Evolutionary conservation across 1,140 invertebrate genomes (phyloP).

Genomic region (Hestina assimilis): DNA sequence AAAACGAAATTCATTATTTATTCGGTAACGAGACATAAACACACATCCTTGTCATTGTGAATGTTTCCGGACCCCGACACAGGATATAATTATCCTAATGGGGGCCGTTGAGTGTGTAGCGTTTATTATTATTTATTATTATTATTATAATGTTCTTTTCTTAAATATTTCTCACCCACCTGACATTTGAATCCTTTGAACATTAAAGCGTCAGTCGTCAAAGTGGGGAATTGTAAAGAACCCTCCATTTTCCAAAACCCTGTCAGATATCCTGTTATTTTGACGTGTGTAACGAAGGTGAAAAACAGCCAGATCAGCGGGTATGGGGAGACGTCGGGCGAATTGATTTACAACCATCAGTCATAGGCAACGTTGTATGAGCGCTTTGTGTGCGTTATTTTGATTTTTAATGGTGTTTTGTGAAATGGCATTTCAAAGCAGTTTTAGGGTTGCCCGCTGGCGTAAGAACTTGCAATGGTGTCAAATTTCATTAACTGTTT

Average conservation of each 20-base stretch:
- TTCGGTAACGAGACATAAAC: too few species aligned
- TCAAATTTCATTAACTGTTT: too few species aligned
- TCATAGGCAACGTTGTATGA: slow-evolving; percentile 41
- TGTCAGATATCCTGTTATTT: slow-evolving; percentile 49
- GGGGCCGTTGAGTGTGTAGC: too few species aligned
- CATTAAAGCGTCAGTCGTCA: slow-evolving; percentile 14
- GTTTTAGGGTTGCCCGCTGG: too few species aligned
- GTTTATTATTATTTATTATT: too few species aligned
- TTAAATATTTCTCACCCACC: background rate
- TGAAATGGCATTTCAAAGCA: background rate
- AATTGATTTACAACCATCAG: slow-evolving; percentile 70
- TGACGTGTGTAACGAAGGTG: slow-evolving; percentile 71
- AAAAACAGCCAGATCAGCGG: slow-evolving; percentile 66
- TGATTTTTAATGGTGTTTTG: slow-evolving; percentile 22
- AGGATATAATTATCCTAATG: too few species aligned
- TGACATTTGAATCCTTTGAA: slow-evolving; percentile 29
- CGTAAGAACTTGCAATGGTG: too few species aligned
- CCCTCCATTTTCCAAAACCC: slow-evolving; percentile 16
- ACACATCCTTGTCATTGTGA: too few species aligned
- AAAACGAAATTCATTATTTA: too few species aligned
- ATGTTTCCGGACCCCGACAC: too few species aligned
- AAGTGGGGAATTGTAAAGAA: slow-evolving; percentile 26
- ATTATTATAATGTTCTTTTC: too few species aligned
- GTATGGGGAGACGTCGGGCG: slow-evolving; percentile 65
- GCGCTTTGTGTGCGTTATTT: slow-evolving; percentile 32